A percentile compares a stretch with the other conserved stretches of the same genome.
phyloP scores from a whole-genome alignment of 2,888 invertebrate species.

The Proisotoma minuta region DNA sequence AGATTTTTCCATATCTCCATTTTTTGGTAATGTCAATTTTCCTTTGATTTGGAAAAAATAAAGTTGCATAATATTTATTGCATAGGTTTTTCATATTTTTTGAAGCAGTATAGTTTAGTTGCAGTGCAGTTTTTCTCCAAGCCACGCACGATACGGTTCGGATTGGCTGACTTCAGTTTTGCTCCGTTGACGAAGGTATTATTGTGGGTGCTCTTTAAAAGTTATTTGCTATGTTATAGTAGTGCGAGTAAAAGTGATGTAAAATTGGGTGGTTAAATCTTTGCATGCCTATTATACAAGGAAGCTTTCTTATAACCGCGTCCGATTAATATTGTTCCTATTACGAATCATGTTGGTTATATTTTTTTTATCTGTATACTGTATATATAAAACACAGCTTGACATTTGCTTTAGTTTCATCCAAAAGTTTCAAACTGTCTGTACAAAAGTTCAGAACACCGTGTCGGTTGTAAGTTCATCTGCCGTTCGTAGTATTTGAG shows the following conservation, averaged over 20 bases:
- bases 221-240: neutral
- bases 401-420: neutral
- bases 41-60: too few relatives aligned
- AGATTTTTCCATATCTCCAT: too few relatives aligned
- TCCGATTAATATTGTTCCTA: too few relatives aligned
- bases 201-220: neutral
- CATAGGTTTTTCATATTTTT: too few relatives aligned
- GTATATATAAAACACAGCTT: neutral
- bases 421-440: neutral
- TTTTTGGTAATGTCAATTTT: too few relatives aligned
- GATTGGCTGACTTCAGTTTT: slow-evolving; percentile 1
- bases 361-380: too few relatives aligned
- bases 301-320: too few relatives aligned
- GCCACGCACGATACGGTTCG: neutral
- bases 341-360: too few relatives aligned
- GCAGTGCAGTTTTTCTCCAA: neutral
- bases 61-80: too few relatives aligned
- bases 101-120: too few relatives aligned
- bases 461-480: slow-evolving; percentile 6
- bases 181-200: neutral
- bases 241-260: neutral
- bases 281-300: too few relatives aligned
- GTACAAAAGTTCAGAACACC: slow-evolving; percentile 5
- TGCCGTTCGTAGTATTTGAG: neutral
- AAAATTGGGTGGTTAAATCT: neutral